Conservation (phyloP, 2,888 invertebrate species). For the Arrhopalites spinosus region DNA sequence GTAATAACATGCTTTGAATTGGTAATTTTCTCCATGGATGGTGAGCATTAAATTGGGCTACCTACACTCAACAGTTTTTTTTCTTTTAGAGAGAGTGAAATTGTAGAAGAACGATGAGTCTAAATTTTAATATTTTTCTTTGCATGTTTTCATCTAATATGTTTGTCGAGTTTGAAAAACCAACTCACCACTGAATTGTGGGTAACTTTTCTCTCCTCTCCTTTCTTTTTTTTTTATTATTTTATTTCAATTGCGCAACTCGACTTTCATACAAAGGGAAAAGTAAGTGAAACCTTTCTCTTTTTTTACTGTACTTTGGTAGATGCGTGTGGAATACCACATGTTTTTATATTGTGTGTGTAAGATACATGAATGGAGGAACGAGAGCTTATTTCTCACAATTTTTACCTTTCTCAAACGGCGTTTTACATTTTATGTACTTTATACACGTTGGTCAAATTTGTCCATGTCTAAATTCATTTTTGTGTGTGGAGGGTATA, state of each 20-base stretch:
- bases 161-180: not conserved
- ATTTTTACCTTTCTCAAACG: too few species aligned
- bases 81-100: not conserved
- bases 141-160: not conserved
- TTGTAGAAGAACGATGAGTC: not conserved
- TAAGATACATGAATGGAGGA: too few species aligned
- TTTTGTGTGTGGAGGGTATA: too few species aligned
- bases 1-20: slow-evolving; percentile 34
- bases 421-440: too few species aligned
- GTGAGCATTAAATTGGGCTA: slow-evolving; percentile 24
- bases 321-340: not conserved
- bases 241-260: too few species aligned
- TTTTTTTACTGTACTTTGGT: not conserved
- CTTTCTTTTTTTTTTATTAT: too few species aligned
- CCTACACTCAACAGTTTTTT: slow-evolving; percentile 6
- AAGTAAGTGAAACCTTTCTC: not conserved
- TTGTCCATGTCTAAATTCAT: too few species aligned
- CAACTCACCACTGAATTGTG: not conserved
- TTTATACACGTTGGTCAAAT: too few species aligned
- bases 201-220: not conserved
- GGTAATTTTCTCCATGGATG: slow-evolving; percentile 33
- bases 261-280: not conserved
- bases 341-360: too few species aligned
- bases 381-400: too few species aligned
- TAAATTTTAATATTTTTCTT: not conserved